Evolutionary conservation across 2,888 invertebrate species (phyloP).

Genomic region (Tenthredo scrophulariae): DNA sequence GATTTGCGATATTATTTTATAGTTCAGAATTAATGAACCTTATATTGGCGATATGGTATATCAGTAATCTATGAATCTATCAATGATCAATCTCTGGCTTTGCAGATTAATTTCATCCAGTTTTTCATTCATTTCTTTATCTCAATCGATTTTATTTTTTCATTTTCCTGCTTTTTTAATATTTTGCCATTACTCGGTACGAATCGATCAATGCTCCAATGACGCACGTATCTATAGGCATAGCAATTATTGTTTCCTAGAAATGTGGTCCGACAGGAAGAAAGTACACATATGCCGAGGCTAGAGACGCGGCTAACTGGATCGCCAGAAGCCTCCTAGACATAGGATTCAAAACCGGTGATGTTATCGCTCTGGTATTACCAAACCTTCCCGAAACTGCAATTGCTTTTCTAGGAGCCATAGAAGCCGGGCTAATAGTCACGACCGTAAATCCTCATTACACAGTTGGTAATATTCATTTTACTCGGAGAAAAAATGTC

Average conservation of each 20-base stretch:
- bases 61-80: neutral
- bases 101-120: neutral
- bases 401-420: slow-evolving; percentile 83
- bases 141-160: neutral
- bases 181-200: neutral
- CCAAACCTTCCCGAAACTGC: slow-evolving; percentile 90
- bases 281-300: slow-evolving; percentile 86
- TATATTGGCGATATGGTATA: neutral
- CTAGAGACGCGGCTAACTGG: slow-evolving; percentile 84
- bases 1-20: neutral
- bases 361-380: slow-evolving; percentile 85
- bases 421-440: slow-evolving; percentile 85
- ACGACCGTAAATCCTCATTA: slow-evolving; percentile 89
- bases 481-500: neutral
- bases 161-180: too few relatives aligned
- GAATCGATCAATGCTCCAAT: too few relatives aligned
- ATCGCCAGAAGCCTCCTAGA: slow-evolving; percentile 84
- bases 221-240: neutral
- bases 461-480: slow-evolving; percentile 78
- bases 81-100: neutral
- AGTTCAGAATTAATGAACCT: neutral
- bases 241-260: slow-evolving; percentile 77
- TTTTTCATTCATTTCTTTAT: neutral
- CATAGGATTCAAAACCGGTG: slow-evolving; percentile 83
- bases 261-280: slow-evolving; percentile 87